These are phyloP conservation scores for Eristalis tenax DNA, from an alignment of 2,888 invertebrate species.

Conservation along the genomic window DNA sequence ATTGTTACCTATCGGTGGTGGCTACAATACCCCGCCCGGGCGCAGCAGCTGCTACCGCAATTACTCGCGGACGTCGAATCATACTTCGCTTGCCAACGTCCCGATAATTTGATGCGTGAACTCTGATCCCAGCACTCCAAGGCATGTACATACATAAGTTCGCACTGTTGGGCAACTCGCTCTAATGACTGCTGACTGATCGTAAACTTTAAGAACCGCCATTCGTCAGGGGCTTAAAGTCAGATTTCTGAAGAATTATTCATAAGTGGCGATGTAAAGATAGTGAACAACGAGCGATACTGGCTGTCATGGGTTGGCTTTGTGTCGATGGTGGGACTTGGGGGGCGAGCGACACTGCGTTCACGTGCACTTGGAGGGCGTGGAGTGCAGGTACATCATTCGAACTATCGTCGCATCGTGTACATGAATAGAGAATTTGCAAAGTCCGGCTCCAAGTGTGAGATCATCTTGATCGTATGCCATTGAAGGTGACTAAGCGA, in stretches of 20 bases:
- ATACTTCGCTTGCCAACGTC: neutral
- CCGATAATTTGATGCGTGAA: neutral
- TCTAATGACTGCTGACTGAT: neutral
- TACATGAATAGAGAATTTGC: too few relatives aligned
- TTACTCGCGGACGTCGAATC: neutral
- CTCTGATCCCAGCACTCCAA: neutral
- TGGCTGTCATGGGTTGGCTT: neutral
- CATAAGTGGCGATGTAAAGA: neutral
- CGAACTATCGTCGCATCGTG: too few relatives aligned
- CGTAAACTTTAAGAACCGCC: neutral
- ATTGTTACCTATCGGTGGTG: neutral
- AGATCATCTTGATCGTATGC: too few relatives aligned
- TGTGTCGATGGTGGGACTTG: neutral
- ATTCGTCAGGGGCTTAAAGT: neutral
- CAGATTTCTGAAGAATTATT: neutral
- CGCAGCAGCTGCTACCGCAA: neutral
- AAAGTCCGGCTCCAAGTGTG: too few relatives aligned
- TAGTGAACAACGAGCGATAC: neutral
- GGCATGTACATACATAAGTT: neutral
- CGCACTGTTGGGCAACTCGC: neutral
- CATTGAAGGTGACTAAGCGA: too few relatives aligned
- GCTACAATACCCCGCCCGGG: neutral
- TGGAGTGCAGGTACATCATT: too few relatives aligned
- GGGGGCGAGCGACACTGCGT: neutral
- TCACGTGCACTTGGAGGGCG: neutral